phyloP scores from a whole-genome alignment of 2,888 invertebrate species.

The Agriopis marginaria region DNA sequence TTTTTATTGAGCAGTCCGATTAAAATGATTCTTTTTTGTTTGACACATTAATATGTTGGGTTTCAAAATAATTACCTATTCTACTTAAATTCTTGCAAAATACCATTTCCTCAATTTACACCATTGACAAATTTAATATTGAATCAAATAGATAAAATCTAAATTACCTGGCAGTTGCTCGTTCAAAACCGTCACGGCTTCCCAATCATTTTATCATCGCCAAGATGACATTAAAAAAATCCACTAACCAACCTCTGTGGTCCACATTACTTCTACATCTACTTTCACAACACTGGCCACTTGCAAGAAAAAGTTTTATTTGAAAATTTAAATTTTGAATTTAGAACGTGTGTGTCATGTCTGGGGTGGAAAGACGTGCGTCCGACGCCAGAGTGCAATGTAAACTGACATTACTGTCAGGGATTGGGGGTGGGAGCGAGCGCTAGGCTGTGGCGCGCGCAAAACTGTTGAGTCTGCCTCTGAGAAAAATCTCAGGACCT shows the following conservation, averaged over 20 bases:
- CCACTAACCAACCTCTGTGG: constrained; percentile 70
- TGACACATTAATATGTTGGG: too few species aligned
- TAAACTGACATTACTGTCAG: constrained; percentile 54
- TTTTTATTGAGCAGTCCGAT: too few species aligned
- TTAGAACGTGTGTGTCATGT: constrained; percentile 54
- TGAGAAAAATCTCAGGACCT: constrained; percentile 18
- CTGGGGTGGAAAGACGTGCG: constrained; percentile 59
- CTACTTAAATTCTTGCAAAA: too few species aligned
- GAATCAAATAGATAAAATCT: not conserved
- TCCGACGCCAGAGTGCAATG: constrained; percentile 46
- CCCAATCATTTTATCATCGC: constrained; percentile 68
- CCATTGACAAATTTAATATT: not conserved
- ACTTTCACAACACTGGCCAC: constrained; percentile 57
- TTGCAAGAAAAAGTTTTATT: constrained; percentile 47
- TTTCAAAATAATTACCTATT: too few species aligned
- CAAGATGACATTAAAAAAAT: constrained; percentile 52
- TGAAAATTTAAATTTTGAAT: constrained; percentile 53
- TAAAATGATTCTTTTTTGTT: too few species aligned
- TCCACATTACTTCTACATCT: constrained; percentile 65
- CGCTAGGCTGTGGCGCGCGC: constrained; percentile 75
- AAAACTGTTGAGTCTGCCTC: constrained; percentile 70
- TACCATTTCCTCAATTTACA: not conserved
- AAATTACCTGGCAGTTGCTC: constrained; percentile 64
- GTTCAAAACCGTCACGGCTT: constrained; percentile 57
- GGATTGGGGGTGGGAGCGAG: constrained; percentile 45